Evolutionary conservation across 2,113 vertebrate species (phyloP).

Genomic region (Barnardius zonarius): DNA sequence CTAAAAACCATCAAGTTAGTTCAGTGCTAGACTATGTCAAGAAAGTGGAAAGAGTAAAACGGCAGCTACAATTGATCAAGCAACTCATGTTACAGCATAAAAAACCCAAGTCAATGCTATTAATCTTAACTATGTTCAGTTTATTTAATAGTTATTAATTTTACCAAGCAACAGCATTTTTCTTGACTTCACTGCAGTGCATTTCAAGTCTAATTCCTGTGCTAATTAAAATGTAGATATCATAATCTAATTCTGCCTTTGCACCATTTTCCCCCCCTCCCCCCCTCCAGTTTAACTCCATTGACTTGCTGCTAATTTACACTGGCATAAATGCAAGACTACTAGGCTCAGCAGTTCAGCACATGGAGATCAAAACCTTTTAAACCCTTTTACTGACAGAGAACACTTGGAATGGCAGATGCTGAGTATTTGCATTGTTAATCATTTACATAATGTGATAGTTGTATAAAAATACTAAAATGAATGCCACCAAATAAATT

Average conservation of each 20-base stretch:
- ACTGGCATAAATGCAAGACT: background rate
- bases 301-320: conserved; percentile 21
- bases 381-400: conserved; percentile 18
- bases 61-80: background rate
- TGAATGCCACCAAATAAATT: background rate
- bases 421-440: conserved; percentile 7
- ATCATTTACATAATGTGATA: background rate
- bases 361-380: conserved; percentile 19
- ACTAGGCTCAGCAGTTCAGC: conserved; percentile 17
- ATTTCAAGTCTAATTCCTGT: background rate
- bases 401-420: conserved; percentile 21
- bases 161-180: background rate
- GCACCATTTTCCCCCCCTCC: background rate
- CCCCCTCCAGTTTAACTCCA: background rate
- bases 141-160: conserved; percentile 7
- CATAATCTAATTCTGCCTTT: background rate
- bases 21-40: background rate
- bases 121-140: background rate
- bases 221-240: conserved; percentile 4
- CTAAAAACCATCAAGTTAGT: background rate
- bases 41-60: background rate
- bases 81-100: background rate
- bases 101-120: background rate
- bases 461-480: background rate
- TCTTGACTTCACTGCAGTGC: background rate